Evolutionary conservation across 2,113 vertebrate genomes (phyloP), one percentile per base, ranked within the genome.

Genomic region (Meriones unguiculatus): DNA sequence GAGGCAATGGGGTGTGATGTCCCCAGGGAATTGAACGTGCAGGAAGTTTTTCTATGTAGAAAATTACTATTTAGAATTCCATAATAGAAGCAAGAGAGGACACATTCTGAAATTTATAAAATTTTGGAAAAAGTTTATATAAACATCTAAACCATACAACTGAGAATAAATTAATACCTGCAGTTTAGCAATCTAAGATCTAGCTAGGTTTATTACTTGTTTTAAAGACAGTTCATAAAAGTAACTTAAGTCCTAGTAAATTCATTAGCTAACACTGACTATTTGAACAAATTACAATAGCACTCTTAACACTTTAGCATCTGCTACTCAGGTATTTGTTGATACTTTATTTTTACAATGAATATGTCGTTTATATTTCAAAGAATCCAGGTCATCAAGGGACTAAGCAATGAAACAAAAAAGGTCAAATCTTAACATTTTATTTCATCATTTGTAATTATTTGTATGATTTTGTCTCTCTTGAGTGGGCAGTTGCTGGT

Each of bases 161-260:
- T 18, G 80, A 81, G 20, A 93, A 67, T 3, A 85, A 41, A 18
- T 38, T 54, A 35, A 70, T 22, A 10, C 24, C 6, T 88, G 17
- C 5, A 64, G 80, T 86, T 93, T 67, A 78, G 64, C 62, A 86
- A 94, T 52, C 32, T 86, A 54, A 96, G 87, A 94, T 64, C 9
- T 64, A 62, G 64, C 50, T 92, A 10, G 87, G 25, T 10, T 77
- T 87, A 41, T 87, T 87, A 28, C 13, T 70, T 90, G 75, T 70
- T 91, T 15, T 24, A 95, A 90, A 84, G 15, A 30, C 24, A 62
- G 1, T 78, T 94, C 54, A 65, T 54, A 94, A 81, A 24, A 62
- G 59, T 80, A 88, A 93, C 14, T 72, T 73, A 72, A 82, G 87
- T 92, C 24, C 6, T 92, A 86, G 59, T 91, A 95, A 96, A 20